These are phyloP conservation scores for Lasaia peninsularis DNA, from an alignment of 1,140 invertebrate genomes.

Conservation along the genomic window DNA sequence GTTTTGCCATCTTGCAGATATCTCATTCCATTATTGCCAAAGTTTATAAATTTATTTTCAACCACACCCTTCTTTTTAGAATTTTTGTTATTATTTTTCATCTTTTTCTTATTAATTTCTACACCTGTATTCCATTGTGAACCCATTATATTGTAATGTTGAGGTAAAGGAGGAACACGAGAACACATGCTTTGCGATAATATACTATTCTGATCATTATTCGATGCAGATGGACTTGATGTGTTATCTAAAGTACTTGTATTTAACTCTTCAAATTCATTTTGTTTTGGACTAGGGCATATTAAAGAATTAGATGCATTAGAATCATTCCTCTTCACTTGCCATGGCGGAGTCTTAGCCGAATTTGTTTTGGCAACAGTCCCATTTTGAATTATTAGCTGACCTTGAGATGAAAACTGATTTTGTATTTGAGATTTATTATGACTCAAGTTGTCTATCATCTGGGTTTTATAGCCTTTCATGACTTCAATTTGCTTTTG, in stretches of 20 bases:
- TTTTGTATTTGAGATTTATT: conserved; percentile 49
- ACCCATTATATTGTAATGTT: conserved; percentile 80
- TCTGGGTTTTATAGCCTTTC: conserved; percentile 73
- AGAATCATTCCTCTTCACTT: conserved; percentile 73
- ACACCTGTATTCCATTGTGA: conserved; percentile 70
- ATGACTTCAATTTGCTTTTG: conserved; percentile 76
- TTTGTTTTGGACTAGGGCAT: conserved; percentile 52
- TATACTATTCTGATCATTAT: conserved; percentile 37
- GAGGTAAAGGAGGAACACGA: conserved; percentile 84
- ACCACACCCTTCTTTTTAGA: conserved; percentile 79
- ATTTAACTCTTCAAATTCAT: conserved; percentile 54
- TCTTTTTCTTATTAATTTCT: conserved; percentile 81
- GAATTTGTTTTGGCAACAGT: conserved; percentile 67
- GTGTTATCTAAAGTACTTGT: conserved; percentile 48
- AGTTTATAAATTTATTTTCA: conserved; percentile 53
- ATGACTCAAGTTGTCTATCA: conserved; percentile 52
- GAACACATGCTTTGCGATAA: conserved; percentile 76
- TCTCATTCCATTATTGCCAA: conserved; percentile 54
- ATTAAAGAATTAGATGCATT: conserved; percentile 34
- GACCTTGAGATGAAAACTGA: conserved; percentile 63
- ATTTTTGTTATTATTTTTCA: conserved; percentile 75
- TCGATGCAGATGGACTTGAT: conserved; percentile 39
- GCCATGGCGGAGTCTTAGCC: conserved; percentile 81
- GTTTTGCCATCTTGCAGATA: conserved; percentile 51
- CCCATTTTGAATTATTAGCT: conserved; percentile 70